Base-by-base conservation (phyloP, 1,140 invertebrate species). In the Trichoplusia ni region DNA sequence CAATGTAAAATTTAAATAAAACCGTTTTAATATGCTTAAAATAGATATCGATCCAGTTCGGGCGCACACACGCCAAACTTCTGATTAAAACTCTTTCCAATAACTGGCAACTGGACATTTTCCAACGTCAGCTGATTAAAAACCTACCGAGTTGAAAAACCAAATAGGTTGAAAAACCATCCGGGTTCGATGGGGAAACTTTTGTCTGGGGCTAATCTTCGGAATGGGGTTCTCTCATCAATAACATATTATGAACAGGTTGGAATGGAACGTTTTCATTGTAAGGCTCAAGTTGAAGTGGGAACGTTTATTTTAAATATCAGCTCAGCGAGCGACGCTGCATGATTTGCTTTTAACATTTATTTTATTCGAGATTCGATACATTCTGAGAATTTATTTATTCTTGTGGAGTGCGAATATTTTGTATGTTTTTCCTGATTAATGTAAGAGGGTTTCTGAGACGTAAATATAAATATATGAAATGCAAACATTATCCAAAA, bases 81-180 rank as follows among this genome's bases (percentile, higher is more conserved):
- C 60, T 75, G 75, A 83, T 81, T 83, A 80, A 82, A 82, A 81
- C 75, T 76, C 70, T 68, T 64, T 71, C 61, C 59, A 38, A 60
- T 60, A 60, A 35, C 56, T 37, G 29, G 42, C 58, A 58, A 61
- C 69, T 78, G 77, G 78, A 73, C 75, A 78, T 72, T 68, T 75
- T 84, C 74, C 73, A 81, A 82, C 77, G 73, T 79, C 74, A 61
- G 40, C 74, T 84, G 80, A 82, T 84, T 84, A 82, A 84, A 84
- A 84, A 73, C 68, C 69, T 65, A 69, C 69, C 71, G n/a, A 40
- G 44, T 69, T 67, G 68, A 75, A 67, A 71, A 67, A 23, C 46
- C 37, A 54, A 40, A 60, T 73, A 65, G 44, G 46, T 68, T 69
- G 68, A 74, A 67, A 70, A 66, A 31, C 42, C 49, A 53, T 38